These are phyloP conservation scores for Tetrapedia diversipes DNA, from an alignment of 2,888 invertebrate species.

Conservation along the genomic window DNA sequence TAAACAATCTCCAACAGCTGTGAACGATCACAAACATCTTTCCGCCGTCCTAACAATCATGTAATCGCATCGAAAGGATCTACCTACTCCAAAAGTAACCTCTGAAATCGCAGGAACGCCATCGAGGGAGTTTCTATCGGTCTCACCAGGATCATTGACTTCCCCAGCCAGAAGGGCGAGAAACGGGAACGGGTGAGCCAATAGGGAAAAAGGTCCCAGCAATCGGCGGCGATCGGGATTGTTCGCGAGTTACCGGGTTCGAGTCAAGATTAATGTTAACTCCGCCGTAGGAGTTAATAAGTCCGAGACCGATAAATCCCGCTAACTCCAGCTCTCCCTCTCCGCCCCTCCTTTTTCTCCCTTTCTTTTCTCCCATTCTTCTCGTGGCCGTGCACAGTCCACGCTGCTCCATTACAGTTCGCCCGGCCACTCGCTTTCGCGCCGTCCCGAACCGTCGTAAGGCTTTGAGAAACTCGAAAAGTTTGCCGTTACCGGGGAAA, in stretches of 20 bases:
- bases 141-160: constrained; percentile 33
- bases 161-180: constrained; percentile 15
- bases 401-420: constrained; percentile 61
- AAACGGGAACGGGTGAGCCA: constrained; percentile 32
- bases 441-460: constrained; percentile 54
- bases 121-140: constrained; percentile 18
- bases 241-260: constrained; percentile 71
- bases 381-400: constrained; percentile 29
- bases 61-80: background rate
- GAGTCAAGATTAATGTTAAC: constrained; percentile 79
- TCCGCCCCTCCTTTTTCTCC: constrained; percentile 30
- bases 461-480: constrained; percentile 72
- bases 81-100: background rate
- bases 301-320: constrained; percentile 79
- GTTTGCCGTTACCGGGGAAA: constrained; percentile 65
- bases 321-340: constrained; percentile 67
- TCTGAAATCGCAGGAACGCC: background rate
- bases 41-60: too few species aligned
- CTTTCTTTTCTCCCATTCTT: constrained; percentile 53
- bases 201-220: constrained; percentile 62
- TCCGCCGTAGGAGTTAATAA: constrained; percentile 80
- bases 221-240: constrained; percentile 70
- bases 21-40: too few species aligned
- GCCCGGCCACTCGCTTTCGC: constrained; percentile 52
- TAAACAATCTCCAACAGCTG: too few species aligned